Conservation (phyloP, 1,140 invertebrate species). For the Drosophila ercepeae region DNA sequence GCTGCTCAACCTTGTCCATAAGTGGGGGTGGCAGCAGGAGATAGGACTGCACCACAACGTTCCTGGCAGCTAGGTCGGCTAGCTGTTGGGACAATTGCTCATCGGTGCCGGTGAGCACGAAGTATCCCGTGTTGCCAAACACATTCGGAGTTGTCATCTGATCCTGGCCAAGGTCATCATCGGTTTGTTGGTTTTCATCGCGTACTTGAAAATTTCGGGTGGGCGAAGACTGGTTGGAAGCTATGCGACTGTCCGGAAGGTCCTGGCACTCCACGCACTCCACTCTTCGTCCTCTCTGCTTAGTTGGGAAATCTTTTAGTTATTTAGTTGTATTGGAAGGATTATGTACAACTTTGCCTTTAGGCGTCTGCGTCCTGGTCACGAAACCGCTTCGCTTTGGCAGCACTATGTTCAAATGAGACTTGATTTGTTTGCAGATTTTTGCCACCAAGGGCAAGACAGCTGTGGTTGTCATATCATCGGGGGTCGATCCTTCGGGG, state of each 20-base stretch:
- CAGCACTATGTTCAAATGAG: neutral
- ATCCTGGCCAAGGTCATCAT: neutral
- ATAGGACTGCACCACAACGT: constrained; percentile 8
- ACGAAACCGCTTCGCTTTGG: neutral
- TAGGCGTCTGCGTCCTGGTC: neutral
- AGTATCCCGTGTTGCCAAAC: constrained; percentile 41
- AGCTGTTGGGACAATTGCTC: constrained; percentile 30
- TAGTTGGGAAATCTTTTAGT: neutral
- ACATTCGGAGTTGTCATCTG: constrained; percentile 5
- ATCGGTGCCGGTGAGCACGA: constrained; percentile 44
- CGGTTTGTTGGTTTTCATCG: neutral
- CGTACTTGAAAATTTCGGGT: neutral
- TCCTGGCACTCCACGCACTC: neutral
- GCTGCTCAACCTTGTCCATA: constrained; percentile 31
- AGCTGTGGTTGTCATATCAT: neutral
- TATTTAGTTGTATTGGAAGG: no score
- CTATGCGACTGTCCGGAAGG: neutral
- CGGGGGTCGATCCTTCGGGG: neutral
- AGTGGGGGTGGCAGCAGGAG: constrained; percentile 3
- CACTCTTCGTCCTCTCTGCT: neutral
- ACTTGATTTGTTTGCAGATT: constrained; percentile 14
- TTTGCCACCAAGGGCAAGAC: constrained; percentile 1
- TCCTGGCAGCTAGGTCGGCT: constrained; percentile 2
- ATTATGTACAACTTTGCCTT: no score
- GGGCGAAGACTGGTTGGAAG: no score